Base-by-base conservation (phyloP, 2,797 vertebrate species). In the Trichosurus vulpecula region DNA sequence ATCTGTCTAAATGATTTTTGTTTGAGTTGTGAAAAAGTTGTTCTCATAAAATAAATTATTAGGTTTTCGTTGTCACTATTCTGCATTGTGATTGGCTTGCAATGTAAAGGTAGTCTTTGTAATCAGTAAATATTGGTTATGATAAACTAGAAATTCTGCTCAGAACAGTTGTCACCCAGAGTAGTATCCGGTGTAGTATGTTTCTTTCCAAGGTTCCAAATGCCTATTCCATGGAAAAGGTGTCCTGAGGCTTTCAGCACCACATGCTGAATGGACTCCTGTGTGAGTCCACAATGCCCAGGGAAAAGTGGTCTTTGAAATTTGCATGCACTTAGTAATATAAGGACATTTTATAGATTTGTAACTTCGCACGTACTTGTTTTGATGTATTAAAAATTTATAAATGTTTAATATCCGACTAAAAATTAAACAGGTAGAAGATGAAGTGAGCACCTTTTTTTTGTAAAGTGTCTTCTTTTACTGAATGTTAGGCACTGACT, bases 261-360 rank as follows among this genome's bases (percentile, higher is more conserved):
- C 30, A 51, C 95, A 93, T 97, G 90, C 95, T 58, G 54, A 96
- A 94, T 95, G 94, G 96, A 96, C 97, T 96, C 95, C 52, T 97
- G 91, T 95, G 74, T 94, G 90, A 96, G 92, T 87, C 95, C 92
- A 93, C 89, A 96, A 92, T 89, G 94, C 54, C 55, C 74, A 92
- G 92, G 54, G 31, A 87, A 81, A 35, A 91, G 54, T 90, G 52
- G 92, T 94, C 96, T 96, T 66, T 90, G 74, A 96, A 94, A 93
- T 96, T 93, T 14, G 97, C 95, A 97, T 96, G 97, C 94, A 96
- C 95, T 96, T 95, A 95, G 96, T 90, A 81, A 55, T 19, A 3
- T 35, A 6, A 47, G 87, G 52, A 94, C 93, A 95, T 97, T 98
- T 98, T 98, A 95, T 98, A 98, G 97, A 97, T 98, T 98, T 98